phyloP scores from a whole-genome alignment of 2,797 vertebrate genomes.

The Decapterus maruadsi region DNA sequence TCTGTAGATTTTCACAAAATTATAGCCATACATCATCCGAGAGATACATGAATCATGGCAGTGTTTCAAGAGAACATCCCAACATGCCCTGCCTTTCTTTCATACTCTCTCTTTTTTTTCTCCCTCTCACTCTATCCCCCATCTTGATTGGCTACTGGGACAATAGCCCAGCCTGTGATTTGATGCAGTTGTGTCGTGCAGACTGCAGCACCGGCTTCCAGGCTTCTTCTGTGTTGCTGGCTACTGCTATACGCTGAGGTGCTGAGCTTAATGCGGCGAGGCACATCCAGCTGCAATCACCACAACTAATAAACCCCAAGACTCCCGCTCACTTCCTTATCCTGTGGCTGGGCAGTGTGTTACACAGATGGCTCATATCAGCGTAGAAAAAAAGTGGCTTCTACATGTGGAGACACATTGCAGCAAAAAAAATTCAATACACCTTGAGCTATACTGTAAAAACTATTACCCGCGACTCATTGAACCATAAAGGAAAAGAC shows the following conservation, averaged over 20 bases:
- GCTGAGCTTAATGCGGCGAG: conserved; percentile 76
- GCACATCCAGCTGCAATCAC: conserved; percentile 77
- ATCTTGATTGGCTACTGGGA: conserved; percentile 57
- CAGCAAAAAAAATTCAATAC: conserved; percentile 51
- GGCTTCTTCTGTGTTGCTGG: conserved; percentile 69
- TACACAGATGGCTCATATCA: conserved; percentile 34
- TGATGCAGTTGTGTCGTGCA: conserved; percentile 73
- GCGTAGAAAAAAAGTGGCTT: conserved; percentile 11
- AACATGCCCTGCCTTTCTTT: conserved; percentile 18
- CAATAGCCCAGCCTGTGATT: conserved; percentile 70
- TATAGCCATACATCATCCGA: conserved; percentile 4
- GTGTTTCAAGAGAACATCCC: conserved; percentile 26
- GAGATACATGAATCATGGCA: conserved; percentile 21
- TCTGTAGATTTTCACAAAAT: not conserved
- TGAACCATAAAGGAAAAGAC: conserved; percentile 34
- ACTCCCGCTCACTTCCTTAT: conserved; percentile 39
- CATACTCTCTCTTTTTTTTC: conserved; percentile 5
- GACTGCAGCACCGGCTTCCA: conserved; percentile 78
- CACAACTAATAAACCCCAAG: conserved; percentile 67
- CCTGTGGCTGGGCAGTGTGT: conserved; percentile 24
- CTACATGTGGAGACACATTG: conserved; percentile 40
- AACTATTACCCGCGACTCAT: conserved; percentile 18
- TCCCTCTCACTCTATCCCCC: conserved; percentile 1
- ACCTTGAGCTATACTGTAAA: conserved; percentile 19
- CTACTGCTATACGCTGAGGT: conserved; percentile 64